A percentile compares a stretch with the other conserved stretches of the same genome.
phyloP scores from a whole-genome alignment of 1,140 invertebrate genomes.

The Ylistrum balloti region DNA sequence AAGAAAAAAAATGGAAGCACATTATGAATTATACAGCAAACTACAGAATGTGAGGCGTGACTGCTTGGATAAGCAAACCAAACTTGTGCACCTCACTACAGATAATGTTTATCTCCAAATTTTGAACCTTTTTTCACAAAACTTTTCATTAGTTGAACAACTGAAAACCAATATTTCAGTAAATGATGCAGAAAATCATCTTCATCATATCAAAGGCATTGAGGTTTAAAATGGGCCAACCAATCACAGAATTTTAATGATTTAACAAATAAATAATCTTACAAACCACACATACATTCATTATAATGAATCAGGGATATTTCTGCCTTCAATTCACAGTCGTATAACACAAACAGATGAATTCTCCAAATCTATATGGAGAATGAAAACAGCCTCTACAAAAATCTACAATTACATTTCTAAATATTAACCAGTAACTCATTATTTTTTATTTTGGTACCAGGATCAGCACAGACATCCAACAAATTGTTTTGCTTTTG shows the following conservation, averaged over 20 bases:
- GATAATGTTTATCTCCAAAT: neutral
- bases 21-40: neutral
- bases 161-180: neutral
- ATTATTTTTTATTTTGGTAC: too few species aligned
- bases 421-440: too few species aligned
- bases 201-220: neutral
- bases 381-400: too few species aligned
- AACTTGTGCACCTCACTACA: neutral
- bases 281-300: slow-evolving; percentile 28
- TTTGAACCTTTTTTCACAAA: neutral
- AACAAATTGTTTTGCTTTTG: too few species aligned
- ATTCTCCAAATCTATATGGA: neutral
- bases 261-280: slow-evolving; percentile 23
- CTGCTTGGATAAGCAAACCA: neutral
- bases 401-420: too few species aligned
- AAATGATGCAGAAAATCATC: neutral
- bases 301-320: slow-evolving; percentile 3
- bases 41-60: neutral
- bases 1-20: slow-evolving; percentile 38
- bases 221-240: slow-evolving; percentile 7
- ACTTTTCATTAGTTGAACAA: neutral
- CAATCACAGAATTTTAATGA: slow-evolving; percentile 31
- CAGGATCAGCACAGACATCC: too few species aligned
- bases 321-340: neutral
- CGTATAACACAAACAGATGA: neutral